Evolutionary conservation across 2,113 vertebrate species (phyloP), one percentile per base, ranked within the genome.

Genomic region (Labrus mixtus): DNA sequence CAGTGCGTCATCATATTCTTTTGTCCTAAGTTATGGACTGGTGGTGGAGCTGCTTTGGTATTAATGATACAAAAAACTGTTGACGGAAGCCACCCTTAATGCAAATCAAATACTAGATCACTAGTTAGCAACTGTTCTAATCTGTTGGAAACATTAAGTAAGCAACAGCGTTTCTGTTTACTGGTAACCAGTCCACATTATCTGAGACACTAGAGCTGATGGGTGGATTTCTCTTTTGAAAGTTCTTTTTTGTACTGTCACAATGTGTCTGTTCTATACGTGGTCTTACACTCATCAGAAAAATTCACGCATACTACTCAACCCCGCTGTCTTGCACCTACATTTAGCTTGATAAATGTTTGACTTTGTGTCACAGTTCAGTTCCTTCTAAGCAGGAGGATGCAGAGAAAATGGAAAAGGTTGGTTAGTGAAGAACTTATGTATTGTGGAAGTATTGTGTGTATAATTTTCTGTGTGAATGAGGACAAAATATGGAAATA

Each of bases 381-480:
- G 68, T 74, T 89, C 41, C 36, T 76, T 60, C 50, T 70, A 76
- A 53, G 69, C 41, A 66, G 45, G 9, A 80, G 45, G 29, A 65
- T 74, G 56, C 51, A 81, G 51, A 56, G 50, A 65, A 78, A 77
- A 75, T 66, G 25, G 37, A 76, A 76, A 53, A 66, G 41, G 68
- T 46, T 67, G 68, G 60, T 86, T 78, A 58, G 65, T 76, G 65
- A 72, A 82, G 73, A 76, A 68, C 41, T 19, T 82, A 65, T 83
- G 71, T 88, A 60, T 79, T 78, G 84, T 90, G 68, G 56, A 83
- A 25, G 53, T 88, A 63, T 68, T 66, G 67, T 90, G 80, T 85
- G 78, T 83, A 74, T 85, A 72, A 65, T 68, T 83, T 91, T 92
- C 54, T 92, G 91, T 90, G 72, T 91, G 60, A 55, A 68, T 77